phyloP scores from a whole-genome alignment of 2,113 vertebrate species.

The Psophia crepitans region DNA sequence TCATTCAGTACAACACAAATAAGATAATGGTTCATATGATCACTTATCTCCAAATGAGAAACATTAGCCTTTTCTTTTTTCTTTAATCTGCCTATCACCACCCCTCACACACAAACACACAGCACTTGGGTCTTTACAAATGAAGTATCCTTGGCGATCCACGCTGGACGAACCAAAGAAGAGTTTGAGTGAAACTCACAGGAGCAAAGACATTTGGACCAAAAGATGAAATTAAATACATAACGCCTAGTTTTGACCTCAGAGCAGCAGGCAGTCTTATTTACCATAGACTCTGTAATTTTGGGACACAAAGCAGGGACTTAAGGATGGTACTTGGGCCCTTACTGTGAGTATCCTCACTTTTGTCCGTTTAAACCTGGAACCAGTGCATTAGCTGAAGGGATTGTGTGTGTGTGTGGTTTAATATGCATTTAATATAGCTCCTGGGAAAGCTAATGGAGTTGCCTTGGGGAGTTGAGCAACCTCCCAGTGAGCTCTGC shows the following conservation, averaged over 20 bases:
- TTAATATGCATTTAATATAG: conserved; percentile 67
- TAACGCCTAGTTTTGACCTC: background rate
- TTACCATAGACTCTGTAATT: background rate
- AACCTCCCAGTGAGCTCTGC: conserved; percentile 58
- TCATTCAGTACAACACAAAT: background rate
- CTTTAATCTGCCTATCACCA: background rate
- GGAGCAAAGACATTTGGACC: conserved; percentile 22
- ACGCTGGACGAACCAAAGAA: background rate
- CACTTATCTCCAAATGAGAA: background rate
- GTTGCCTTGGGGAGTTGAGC: conserved; percentile 70
- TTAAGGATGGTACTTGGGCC: background rate
- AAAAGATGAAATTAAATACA: conserved; percentile 20
- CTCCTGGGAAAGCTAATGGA: conserved; percentile 73
- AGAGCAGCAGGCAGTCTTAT: background rate
- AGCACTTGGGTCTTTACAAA: background rate
- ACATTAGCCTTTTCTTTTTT: background rate
- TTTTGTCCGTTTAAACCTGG: conserved; percentile 16
- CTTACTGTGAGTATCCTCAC: background rate
- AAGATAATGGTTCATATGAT: background rate
- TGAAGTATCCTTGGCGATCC: background rate
- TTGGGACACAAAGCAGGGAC: background rate
- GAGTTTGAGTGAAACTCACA: conserved; percentile 6
- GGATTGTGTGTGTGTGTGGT: background rate
- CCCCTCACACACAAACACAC: background rate
- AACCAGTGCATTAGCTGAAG: conserved; percentile 19